Conservation (phyloP, 2,797 vertebrate genomes). For the Chaunax sp. region DNA sequence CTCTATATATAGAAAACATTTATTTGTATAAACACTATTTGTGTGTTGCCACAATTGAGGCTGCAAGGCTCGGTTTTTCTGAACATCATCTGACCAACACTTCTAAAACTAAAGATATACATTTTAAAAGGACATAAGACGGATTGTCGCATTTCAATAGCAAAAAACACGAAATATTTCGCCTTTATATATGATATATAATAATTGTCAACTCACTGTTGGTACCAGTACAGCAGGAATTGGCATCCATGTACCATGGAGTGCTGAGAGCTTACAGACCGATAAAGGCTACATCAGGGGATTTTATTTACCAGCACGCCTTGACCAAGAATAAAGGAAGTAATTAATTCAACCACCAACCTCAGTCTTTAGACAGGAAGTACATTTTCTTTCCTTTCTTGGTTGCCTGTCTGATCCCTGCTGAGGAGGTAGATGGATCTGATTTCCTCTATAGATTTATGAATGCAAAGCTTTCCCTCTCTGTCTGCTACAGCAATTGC, state of each 20-base stretch:
- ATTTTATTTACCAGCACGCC: slow-evolving; percentile 4
- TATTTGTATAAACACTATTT: neutral
- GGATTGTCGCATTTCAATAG: neutral
- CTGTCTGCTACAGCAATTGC: neutral
- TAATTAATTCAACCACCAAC: slow-evolving; percentile 9
- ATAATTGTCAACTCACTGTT: neutral
- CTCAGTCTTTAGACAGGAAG: slow-evolving; percentile 6
- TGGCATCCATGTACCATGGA: neutral
- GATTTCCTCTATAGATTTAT: neutral
- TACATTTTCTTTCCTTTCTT: neutral
- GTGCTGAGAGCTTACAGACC: slow-evolving; percentile 7
- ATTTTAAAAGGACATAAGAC: too few relatives aligned
- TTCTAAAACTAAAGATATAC: too few relatives aligned
- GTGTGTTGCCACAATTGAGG: neutral
- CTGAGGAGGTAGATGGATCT: slow-evolving; percentile 2
- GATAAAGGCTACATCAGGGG: neutral
- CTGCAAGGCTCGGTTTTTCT: neutral
- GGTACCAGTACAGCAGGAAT: neutral
- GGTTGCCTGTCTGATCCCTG: too few relatives aligned
- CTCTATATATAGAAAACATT: too few relatives aligned
- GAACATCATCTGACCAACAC: neutral
- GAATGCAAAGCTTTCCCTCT: slow-evolving; percentile 8
- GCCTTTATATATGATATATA: neutral
- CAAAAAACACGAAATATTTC: neutral
- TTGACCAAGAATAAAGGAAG: slow-evolving; percentile 6